Conservation (phyloP, 2,888 invertebrate genomes). For the Eupithecia exiguata region DNA sequence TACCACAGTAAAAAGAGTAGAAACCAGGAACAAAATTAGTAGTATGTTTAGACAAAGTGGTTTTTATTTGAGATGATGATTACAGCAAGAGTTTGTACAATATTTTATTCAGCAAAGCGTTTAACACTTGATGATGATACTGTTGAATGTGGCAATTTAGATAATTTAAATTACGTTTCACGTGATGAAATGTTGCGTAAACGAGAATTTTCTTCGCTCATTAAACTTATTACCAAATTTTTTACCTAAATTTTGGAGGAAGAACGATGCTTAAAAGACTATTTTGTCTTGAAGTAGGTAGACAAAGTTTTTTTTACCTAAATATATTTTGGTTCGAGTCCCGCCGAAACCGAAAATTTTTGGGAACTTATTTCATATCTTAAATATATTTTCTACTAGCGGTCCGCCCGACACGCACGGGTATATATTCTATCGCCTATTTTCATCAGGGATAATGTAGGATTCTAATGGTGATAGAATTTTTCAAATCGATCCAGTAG, state of each 20-base stretch:
- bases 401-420: too few relatives aligned
- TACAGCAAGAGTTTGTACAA: not conserved
- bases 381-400: too few relatives aligned
- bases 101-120: constrained; percentile 4
- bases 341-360: too few relatives aligned
- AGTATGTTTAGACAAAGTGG: not conserved
- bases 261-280: constrained; percentile 31
- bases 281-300: constrained; percentile 5
- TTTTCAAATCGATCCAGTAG: too few relatives aligned
- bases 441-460: too few relatives aligned
- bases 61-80: too few relatives aligned
- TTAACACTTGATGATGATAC: constrained; percentile 32
- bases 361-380: too few relatives aligned
- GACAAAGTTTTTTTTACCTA: not conserved
- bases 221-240: constrained; percentile 43
- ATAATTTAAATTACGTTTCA: constrained; percentile 46
- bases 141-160: constrained; percentile 45
- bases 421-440: too few relatives aligned
- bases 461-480: too few relatives aligned
- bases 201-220: constrained; percentile 41
- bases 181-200: constrained; percentile 47
- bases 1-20: not conserved
- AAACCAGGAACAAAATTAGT: not conserved
- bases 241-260: constrained; percentile 39
- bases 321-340: not conserved